Conservation (phyloP, 2,797 vertebrate genomes). For the Agapornis canus region DNA sequence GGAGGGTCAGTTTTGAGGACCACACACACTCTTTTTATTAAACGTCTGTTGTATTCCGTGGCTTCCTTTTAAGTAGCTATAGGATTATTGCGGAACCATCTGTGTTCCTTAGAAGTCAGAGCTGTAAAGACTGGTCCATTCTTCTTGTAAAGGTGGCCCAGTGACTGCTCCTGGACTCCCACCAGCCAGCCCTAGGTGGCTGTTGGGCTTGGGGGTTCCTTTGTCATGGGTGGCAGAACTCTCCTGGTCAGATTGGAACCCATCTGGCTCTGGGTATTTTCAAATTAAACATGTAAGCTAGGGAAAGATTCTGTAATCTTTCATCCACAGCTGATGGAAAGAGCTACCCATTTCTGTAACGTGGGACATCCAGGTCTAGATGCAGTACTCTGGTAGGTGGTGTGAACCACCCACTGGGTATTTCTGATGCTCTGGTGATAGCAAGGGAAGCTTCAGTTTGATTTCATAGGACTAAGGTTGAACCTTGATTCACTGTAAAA, state of each 20-base stretch:
- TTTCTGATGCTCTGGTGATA: neutral
- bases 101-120: neutral
- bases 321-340: accelerated
- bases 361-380: neutral
- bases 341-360: neutral
- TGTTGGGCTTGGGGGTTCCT: neutral
- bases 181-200: neutral
- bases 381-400: accelerated
- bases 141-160: neutral
- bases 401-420: neutral
- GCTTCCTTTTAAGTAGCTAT: accelerated
- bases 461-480: neutral
- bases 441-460: neutral
- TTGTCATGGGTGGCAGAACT: neutral
- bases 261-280: neutral
- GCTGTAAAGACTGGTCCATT: neutral
- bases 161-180: neutral
- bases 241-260: neutral
- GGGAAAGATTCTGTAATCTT: neutral
- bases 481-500: neutral
- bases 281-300: neutral
- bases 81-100: neutral
- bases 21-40: neutral
- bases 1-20: neutral
- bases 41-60: neutral